Evolutionary conservation across 2,888 invertebrate species (phyloP).

Genomic region (Papilio gigon): DNA sequence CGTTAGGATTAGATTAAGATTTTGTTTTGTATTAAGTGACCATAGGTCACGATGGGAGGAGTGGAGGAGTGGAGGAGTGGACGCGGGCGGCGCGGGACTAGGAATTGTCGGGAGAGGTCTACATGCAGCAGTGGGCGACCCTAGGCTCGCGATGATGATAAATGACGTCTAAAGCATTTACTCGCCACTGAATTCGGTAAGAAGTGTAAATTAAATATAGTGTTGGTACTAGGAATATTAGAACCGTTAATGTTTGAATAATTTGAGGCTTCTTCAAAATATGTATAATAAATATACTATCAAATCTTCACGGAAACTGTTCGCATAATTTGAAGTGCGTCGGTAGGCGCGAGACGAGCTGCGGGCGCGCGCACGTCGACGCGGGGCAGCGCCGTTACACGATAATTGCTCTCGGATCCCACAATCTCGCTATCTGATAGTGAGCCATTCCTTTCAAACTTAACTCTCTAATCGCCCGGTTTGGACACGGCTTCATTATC

Average conservation of each 20-base stretch:
- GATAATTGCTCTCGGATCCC: constrained; percentile 13
- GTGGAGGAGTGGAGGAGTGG: too few species aligned
- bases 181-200: background rate
- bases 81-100: too few species aligned
- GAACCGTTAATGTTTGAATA: background rate
- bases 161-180: too few species aligned
- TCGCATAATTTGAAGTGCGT: constrained; percentile 12
- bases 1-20: too few species aligned
- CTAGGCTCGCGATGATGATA: too few species aligned
- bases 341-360: background rate
- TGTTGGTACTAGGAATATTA: background rate
- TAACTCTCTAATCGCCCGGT: constrained; percentile 13
- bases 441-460: constrained; percentile 2
- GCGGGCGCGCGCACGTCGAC: background rate
- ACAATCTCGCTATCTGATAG: background rate
- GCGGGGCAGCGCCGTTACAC: constrained; percentile 13
- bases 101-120: too few species aligned
- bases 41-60: too few species aligned
- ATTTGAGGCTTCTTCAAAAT: background rate
- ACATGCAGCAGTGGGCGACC: too few species aligned
- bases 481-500: constrained; percentile 2
- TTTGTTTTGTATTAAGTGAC: too few species aligned
- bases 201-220: background rate
- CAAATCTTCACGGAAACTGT: background rate
- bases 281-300: constrained; percentile 7